A percentile compares a stretch with the other conserved stretches of the same genome.
Evolutionary conservation across 2,888 invertebrate genomes (phyloP).

Genomic region (Phyllotreta striolata): DNA sequence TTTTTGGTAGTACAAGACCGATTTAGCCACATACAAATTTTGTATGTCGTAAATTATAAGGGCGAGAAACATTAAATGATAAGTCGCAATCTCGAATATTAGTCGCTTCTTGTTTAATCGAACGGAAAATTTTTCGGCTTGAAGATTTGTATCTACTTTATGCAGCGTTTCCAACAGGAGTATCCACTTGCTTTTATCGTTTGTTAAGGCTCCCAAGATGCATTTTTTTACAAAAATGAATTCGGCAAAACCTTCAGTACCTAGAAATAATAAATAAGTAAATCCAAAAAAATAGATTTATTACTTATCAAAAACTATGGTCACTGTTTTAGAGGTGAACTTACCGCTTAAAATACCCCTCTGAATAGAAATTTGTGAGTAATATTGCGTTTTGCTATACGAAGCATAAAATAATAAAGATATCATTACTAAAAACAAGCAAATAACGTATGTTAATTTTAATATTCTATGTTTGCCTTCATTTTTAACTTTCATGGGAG

Average conservation of each 20-base stretch:
- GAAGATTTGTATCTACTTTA: conserved; percentile 10
- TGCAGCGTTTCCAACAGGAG: conserved; percentile 7
- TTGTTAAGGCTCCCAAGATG: conserved; percentile 19
- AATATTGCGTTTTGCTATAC: conserved; percentile 5
- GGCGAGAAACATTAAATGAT: conserved; percentile 9
- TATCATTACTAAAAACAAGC: background rate
- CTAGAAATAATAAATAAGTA: conserved; percentile 13
- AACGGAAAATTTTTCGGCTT: background rate
- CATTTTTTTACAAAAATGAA: conserved; percentile 10
- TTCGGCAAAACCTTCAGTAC: conserved; percentile 17
- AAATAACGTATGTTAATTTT: background rate
- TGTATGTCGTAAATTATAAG: conserved; percentile 1
- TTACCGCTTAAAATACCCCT: conserved; percentile 8
- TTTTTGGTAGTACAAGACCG: conserved; percentile 8
- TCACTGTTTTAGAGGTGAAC: background rate
- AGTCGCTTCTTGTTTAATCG: background rate
- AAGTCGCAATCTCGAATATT: background rate
- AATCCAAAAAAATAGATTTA: too few relatives aligned
- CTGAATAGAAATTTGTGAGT: background rate
- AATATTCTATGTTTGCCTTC: conserved; percentile 1
- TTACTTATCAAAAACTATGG: too few relatives aligned
- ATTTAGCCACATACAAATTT: background rate
- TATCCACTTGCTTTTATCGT: conserved; percentile 20
- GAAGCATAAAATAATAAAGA: conserved; percentile 8
- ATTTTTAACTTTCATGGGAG: conserved; percentile 5